A percentile compares a stretch with the other conserved stretches of the same genome.
phyloP scores from a whole-genome alignment of 92 coral and sea anemone species.

The Porites lobata region DNA sequence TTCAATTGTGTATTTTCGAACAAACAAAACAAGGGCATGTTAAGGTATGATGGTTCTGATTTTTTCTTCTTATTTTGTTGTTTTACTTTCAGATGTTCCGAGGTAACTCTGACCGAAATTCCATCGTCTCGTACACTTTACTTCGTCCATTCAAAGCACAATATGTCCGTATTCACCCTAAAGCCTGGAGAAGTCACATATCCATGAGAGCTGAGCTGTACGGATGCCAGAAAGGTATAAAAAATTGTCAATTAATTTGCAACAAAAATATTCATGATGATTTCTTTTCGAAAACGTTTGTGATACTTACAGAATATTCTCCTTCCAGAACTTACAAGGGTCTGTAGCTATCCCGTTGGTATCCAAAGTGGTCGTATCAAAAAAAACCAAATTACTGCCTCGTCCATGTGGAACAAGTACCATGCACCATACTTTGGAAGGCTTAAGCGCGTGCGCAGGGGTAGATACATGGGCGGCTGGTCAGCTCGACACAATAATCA shows the following conservation, averaged over 20 bases:
- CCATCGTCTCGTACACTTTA: constrained; percentile 73
- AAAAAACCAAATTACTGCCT: constrained; percentile 77
- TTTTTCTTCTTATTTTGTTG: not conserved
- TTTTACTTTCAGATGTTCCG: constrained; percentile 77
- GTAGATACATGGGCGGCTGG: constrained; percentile 91
- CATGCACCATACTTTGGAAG: constrained; percentile 81
- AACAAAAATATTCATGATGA: not conserved
- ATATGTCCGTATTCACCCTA: constrained; percentile 89
- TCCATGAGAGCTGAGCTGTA: constrained; percentile 92
- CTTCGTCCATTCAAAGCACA: constrained; percentile 71
- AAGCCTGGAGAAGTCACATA: constrained; percentile 85
- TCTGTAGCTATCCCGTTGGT: constrained; percentile 80
- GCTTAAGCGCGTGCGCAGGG: constrained; percentile 69
- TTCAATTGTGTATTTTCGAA: no score
- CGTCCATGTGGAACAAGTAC: constrained; percentile 75
- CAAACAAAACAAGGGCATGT: no score
- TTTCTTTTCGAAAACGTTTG: not conserved
- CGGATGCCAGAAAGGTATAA: constrained; percentile 85
- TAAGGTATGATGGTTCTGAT: not conserved
- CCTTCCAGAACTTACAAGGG: constrained; percentile 68
- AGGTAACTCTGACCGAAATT: constrained; percentile 85
- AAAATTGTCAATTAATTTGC: not conserved
- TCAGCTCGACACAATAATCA: constrained; percentile 86
- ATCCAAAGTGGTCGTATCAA: constrained; percentile 83
- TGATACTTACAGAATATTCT: not conserved